Evolutionary conservation across 2,797 vertebrate species (phyloP), one percentile per base, ranked within the genome.

Genomic region (Cephalopachus bancanus): DNA sequence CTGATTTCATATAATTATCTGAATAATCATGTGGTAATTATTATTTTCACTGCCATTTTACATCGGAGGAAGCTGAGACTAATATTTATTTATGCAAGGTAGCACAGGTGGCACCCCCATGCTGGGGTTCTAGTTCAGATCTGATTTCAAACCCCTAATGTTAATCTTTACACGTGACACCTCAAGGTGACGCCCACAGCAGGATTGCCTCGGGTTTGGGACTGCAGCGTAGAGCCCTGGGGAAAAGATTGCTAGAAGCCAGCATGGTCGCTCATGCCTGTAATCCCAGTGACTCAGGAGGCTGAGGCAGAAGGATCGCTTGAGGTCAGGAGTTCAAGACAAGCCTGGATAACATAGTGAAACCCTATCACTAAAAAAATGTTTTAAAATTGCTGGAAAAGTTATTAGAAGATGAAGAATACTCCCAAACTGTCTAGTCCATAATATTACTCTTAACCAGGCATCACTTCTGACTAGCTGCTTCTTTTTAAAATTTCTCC

Each of bases 1-100:
- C 80, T 92, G 16, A 95, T 91, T 83, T 76, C 78, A 80, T 76
- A 78, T 51, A 57, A 71, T 57, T 94, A 65, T 96, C 49, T 83
- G 53, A 93, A 80, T 5, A 65, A 90, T 59, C 44, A 33, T 75
- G 53, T 95, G 22, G 33, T 69, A 67, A 53, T 60, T 81, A 91
- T 88, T 91, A 60, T 72, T 93, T 64, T 93, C 75, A 93, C 10
- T 83, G 28, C 11, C 57, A 81, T 91, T 93, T 91, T 93, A 72
- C n/a, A 85, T 12, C 33, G 92, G 57, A 96, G 37, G 24, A 95
- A 96, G 79, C 16, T 93, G 30, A 89, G 12, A 84, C 22, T 62
- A 62, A 55, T 37, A 75, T 92, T 80, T 88, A 91, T 7, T 94
- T 59, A 90, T 4, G 51, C 49, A 93, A 84, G n/a, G 76, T 84